These are phyloP conservation scores for Enteromius fasciolatus DNA, from an alignment of 2,797 vertebrate genomes.

Conservation along the genomic window DNA sequence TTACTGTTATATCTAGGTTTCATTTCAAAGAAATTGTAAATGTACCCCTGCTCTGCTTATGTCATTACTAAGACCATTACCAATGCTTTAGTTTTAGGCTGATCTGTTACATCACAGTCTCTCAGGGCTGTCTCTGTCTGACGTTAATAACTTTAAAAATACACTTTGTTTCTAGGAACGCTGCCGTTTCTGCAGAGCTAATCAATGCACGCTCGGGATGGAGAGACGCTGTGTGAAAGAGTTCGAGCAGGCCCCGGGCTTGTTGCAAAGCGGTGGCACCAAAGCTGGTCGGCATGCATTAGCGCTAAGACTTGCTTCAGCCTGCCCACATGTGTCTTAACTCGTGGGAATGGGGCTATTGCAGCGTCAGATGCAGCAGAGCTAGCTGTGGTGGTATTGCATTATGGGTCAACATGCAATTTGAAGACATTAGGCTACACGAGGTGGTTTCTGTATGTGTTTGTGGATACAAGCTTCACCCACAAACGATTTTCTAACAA, in stretches of 20 bases:
- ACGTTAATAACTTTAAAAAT: constrained; percentile 20
- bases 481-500: not conserved
- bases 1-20: not conserved
- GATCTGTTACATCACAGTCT: not conserved
- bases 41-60: not conserved
- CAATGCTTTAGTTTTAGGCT: not conserved
- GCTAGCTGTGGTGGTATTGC: not conserved
- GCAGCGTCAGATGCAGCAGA: not conserved
- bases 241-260: constrained; percentile 31
- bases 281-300: constrained; percentile 41
- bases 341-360: not conserved
- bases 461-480: constrained; percentile 10
- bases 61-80: not conserved
- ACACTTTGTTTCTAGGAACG: not conserved
- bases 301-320: constrained; percentile 32
- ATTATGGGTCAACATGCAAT: not conserved
- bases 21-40: not conserved
- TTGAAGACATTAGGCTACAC: not conserved
- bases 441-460: constrained; percentile 8
- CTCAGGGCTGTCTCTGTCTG: not conserved
- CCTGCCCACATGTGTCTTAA: constrained; percentile 29
- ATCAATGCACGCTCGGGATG: constrained; percentile 17
- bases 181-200: not conserved
- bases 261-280: constrained; percentile 9
- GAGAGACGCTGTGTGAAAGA: constrained; percentile 26